phyloP scores from a whole-genome alignment of 2,888 invertebrate genomes.

The Cataglyphis albicans region DNA sequence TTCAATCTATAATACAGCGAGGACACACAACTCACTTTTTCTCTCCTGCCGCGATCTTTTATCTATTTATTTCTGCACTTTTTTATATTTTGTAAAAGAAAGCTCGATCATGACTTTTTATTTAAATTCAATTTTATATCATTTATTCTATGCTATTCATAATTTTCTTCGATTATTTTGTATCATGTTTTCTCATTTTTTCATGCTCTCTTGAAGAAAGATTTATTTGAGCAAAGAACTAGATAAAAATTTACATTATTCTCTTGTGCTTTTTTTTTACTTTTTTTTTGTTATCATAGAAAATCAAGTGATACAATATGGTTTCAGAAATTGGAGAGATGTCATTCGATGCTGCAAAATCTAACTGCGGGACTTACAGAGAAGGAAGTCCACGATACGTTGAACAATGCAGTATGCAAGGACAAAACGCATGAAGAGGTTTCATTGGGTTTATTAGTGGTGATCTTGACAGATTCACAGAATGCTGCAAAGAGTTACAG shows the following conservation, averaged over 20 bases:
- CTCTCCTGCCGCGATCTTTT: background rate
- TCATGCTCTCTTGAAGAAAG: background rate
- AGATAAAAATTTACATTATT: background rate
- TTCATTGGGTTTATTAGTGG: conserved; percentile 95
- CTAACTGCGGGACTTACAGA: conserved; percentile 95
- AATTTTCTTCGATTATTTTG: background rate
- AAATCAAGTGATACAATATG: background rate
- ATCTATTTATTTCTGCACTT: background rate
- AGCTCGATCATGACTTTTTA: background rate
- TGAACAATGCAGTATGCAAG: conserved; percentile 95
- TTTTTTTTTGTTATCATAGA: conserved; percentile 61
- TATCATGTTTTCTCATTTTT: background rate
- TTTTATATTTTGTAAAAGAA: background rate
- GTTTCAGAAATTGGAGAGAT: conserved; percentile 95
- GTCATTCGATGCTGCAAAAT: conserved; percentile 92
- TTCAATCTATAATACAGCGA: conserved; percentile 63
- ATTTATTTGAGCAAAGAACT: background rate
- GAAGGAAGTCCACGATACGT: conserved; percentile 96
- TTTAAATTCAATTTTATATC: background rate
- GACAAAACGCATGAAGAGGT: conserved; percentile 97
- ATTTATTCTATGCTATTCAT: background rate
- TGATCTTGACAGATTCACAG: conserved; percentile 94
- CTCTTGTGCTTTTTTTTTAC: conserved; percentile 47
- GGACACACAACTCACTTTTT: background rate
- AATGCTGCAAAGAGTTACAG: conserved; percentile 95